Evolutionary conservation across 2,888 invertebrate species (phyloP).

Genomic region (Tipula lateralis): DNA sequence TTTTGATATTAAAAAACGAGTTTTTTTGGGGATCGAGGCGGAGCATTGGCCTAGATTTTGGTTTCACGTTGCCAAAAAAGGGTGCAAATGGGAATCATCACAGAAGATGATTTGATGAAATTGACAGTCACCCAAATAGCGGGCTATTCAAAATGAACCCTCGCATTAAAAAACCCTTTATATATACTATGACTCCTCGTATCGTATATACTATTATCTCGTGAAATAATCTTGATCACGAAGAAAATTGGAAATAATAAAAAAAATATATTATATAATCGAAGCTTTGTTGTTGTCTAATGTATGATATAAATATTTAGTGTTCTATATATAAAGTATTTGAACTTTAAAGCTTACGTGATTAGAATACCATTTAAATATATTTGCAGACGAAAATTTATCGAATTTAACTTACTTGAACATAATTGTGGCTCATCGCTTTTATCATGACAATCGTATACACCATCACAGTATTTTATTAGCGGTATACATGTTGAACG

Average conservation of each 20-base stretch:
- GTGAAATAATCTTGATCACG: neutral
- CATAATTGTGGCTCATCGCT: conserved; percentile 72
- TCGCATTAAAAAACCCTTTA: too few species aligned
- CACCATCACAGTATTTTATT: conserved; percentile 72
- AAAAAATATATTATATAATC: neutral
- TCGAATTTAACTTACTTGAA: conserved; percentile 62
- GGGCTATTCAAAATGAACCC: too few species aligned
- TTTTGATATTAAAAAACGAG: too few species aligned
- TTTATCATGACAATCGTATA: conserved; percentile 71
- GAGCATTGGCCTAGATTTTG: too few species aligned
- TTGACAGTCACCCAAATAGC: too few species aligned
- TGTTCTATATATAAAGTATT: too few species aligned
- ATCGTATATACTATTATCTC: neutral
- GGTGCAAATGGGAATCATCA: too few species aligned
- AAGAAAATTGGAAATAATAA: conserved; percentile 20
- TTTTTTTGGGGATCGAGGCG: too few species aligned
- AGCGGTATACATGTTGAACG: conserved; percentile 56
- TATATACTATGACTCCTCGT: neutral
- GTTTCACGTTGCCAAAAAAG: too few species aligned
- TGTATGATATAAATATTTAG: too few species aligned
- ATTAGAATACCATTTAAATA: neutral
- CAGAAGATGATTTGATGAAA: too few species aligned
- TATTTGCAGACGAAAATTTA: neutral
- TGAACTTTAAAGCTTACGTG: neutral
- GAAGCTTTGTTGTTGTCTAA: neutral